Evolutionary conservation across 2,888 invertebrate species (phyloP).

Genomic region (Leucophenga maculata): DNA sequence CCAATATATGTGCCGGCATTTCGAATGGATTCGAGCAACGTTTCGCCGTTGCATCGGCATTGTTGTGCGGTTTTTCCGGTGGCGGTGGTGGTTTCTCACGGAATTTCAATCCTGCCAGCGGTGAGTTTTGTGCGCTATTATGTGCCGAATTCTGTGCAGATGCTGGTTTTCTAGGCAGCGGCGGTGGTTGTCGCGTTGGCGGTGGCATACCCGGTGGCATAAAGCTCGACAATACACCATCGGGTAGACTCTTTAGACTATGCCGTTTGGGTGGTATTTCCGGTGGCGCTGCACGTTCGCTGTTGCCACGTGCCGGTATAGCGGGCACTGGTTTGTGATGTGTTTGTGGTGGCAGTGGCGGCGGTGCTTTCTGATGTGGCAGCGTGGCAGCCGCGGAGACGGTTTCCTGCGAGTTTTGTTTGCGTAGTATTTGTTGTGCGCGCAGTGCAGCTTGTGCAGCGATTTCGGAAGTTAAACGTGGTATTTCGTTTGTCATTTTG

Average conservation of each 20-base stretch:
- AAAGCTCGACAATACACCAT: constrained; percentile 49
- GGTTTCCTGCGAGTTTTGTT: constrained; percentile 64
- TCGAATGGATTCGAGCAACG: constrained; percentile 70
- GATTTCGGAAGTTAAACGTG: constrained; percentile 70
- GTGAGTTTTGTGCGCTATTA: constrained; percentile 69
- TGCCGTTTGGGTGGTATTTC: constrained; percentile 72
- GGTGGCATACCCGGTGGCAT: constrained; percentile 51
- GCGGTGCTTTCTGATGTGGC: constrained; percentile 55
- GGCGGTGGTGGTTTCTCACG: constrained; percentile 66
- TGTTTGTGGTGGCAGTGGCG: constrained; percentile 51
- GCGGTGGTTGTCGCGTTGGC: constrained; percentile 69
- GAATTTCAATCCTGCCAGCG: constrained; percentile 63
- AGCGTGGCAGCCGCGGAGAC: constrained; percentile 32
- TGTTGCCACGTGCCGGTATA: constrained; percentile 69
- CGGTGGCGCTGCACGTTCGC: constrained; percentile 68
- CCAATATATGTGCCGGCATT: constrained; percentile 58
- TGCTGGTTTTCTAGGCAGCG: constrained; percentile 68
- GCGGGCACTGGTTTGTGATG: constrained; percentile 66
- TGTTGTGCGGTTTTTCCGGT: constrained; percentile 61
- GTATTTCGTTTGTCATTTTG: constrained; percentile 70
- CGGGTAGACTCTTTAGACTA: constrained; percentile 68
- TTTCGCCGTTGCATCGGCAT: constrained; percentile 55
- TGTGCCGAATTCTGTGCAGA: constrained; percentile 66
- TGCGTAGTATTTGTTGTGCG: constrained; percentile 69
- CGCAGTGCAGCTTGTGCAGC: constrained; percentile 72